Evolutionary conservation across 2,113 vertebrate species (phyloP), one percentile per base, ranked within the genome.

Genomic region (Rhagologus leucostigma): DNA sequence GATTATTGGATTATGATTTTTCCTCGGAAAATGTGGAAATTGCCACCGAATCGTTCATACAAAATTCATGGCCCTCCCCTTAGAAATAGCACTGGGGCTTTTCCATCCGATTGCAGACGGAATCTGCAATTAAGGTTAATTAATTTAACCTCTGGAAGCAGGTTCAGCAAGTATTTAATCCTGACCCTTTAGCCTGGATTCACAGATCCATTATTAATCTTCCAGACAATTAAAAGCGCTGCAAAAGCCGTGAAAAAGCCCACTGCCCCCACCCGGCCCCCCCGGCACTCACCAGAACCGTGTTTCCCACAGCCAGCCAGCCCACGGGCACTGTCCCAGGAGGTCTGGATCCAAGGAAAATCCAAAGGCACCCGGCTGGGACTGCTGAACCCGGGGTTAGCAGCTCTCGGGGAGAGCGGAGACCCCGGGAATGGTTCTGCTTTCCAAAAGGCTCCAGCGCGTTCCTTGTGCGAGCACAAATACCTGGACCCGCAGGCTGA

Each of bases 241-340:
- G 30, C 20, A 80, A 30, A 78, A 79, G 71, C 65, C 5, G 47
- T 35, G 47, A 60, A 65, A 65, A 65, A 39, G 4, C 62, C 16
- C n/a, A 5, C 6, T 26, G 7, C 30, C 42, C 18, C 5, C 13
- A 2, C 3, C 12, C 2, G 0, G 16, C 4, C 32, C 41, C 29
- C 3, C 30, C 0, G 4, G 59, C 64, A 97, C 98, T 98, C 97
- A 99, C 98, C 98, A 97, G 91, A 98, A 90, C 94, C 97, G 77
- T 85, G 96, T 84, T 84, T 84, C 75, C 76, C 50, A 7, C 18
- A 26, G 20, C 29, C 29, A 2, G 52, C 41, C 9, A n/a, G 46
- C 46, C 42, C 3, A 3, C 46, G 1, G 67, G 62, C 90, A 65
- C 71, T 81, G 17, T 56, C 63, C 16, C 10, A 0, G 17, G 37